These are phyloP conservation scores for Enteromius mattozi DNA, from an alignment of 2,797 vertebrate genomes.

Conservation along the genomic window DNA sequence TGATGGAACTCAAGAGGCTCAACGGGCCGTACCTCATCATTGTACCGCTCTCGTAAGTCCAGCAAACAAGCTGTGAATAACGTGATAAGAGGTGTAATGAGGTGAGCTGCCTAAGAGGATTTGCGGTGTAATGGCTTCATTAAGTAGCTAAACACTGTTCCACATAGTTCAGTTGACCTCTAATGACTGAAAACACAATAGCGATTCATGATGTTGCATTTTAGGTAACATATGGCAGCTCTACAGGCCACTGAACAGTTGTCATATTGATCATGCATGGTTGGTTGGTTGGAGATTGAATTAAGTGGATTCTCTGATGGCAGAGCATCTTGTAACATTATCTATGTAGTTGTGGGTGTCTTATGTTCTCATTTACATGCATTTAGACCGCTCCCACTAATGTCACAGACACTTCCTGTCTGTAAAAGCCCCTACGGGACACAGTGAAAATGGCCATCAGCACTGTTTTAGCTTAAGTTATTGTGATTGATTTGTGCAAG, in stretches of 20 bases:
- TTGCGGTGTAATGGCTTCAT: conserved; percentile 17
- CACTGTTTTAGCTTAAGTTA: background rate
- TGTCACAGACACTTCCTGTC: background rate
- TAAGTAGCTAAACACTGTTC: conserved; percentile 39
- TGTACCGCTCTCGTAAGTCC: conserved; percentile 95
- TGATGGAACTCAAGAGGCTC: conserved; percentile 96
- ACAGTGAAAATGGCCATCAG: background rate
- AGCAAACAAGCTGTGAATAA: conserved; percentile 29
- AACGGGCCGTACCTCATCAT: conserved; percentile 98
- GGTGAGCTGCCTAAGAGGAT: conserved; percentile 37
- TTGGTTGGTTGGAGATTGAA: conserved; percentile 2
- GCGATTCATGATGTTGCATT: conserved; percentile 1
- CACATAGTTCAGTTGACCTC: conserved; percentile 23
- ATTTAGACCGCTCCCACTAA: background rate
- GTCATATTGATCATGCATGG: background rate
- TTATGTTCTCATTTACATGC: background rate
- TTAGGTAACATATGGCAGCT: background rate
- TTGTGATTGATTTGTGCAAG: conserved; percentile 30
- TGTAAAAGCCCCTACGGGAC: background rate
- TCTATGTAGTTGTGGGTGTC: background rate
- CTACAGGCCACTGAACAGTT: background rate
- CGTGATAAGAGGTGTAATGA: conserved; percentile 26
- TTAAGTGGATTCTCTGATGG: background rate
- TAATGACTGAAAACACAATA: conserved; percentile 1
- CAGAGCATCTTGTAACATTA: conserved; percentile 19